Evolutionary conservation across 1,140 invertebrate species (phyloP).

Genomic region (Adoxophyes honmai): DNA sequence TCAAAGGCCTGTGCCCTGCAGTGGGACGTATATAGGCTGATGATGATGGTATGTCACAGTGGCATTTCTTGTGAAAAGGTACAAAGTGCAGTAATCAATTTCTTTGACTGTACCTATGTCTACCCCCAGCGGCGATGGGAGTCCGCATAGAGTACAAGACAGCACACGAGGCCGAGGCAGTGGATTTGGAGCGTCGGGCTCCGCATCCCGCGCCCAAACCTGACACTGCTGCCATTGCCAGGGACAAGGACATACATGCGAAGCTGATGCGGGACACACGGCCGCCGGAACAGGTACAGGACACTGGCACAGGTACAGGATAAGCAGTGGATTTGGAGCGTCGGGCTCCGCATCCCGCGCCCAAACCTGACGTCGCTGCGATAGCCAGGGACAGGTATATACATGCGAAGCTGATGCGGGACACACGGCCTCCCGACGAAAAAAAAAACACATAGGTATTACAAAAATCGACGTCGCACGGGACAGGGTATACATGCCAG

Average conservation of each 20-base stretch:
- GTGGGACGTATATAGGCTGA: no score
- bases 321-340: no score
- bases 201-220: conserved; percentile 38
- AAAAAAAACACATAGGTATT: no score
- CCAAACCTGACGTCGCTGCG: conserved; percentile 29
- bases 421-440: conserved; percentile 26
- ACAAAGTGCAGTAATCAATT: no score
- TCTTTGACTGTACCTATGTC: no score
- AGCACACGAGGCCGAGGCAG: conserved; percentile 90
- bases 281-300: no score
- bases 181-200: conserved; percentile 84
- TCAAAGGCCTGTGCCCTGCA: no score
- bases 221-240: conserved; percentile 27
- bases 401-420: conserved; percentile 28
- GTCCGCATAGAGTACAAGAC: conserved; percentile 88
- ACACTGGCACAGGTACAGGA: no score
- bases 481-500: no score
- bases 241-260: conserved; percentile 27
- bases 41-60: no score
- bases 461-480: no score
- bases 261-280: conserved; percentile 26
- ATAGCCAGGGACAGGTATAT: conserved; percentile 26
- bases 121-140: conserved; percentile 59
- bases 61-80: no score
- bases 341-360: conserved; percentile 41